Evolutionary conservation across 2,797 vertebrate genomes (phyloP).

Genomic region (Dallia pectoralis): DNA sequence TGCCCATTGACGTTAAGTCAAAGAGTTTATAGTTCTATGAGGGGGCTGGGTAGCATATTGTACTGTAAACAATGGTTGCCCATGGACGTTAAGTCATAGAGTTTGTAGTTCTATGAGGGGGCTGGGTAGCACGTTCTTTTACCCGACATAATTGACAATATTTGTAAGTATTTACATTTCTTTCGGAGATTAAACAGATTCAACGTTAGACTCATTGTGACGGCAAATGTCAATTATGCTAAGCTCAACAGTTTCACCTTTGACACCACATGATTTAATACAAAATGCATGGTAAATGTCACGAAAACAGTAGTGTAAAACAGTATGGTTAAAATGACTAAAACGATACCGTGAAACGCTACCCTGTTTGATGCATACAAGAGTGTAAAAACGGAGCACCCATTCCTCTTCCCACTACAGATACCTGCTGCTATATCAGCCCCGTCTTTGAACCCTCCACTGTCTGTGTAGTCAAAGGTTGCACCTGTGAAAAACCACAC

Average conservation of each 20-base stretch:
- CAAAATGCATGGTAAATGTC: background rate
- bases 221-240: background rate
- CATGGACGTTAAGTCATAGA: background rate
- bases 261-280: background rate
- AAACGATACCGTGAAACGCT: background rate
- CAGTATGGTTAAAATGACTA: background rate
- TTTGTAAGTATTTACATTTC: background rate
- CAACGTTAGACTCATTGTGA: background rate
- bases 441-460: background rate
- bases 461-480: constrained; percentile 10
- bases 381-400: background rate
- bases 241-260: background rate
- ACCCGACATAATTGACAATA: background rate
- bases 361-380: background rate
- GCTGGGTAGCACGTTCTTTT: background rate
- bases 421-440: constrained; percentile 9
- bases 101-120: background rate
- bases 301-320: background rate
- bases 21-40: background rate
- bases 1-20: constrained; percentile 7
- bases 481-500: constrained; percentile 50
- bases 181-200: background rate
- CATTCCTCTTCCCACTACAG: background rate
- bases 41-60: constrained; percentile 18
- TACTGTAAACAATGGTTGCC: constrained; percentile 13